Percentiles rank a stretch among this genome's conserved stretches.
These are phyloP conservation scores for Leptosomus discolor DNA, from an alignment of 2,113 vertebrate species.

Conservation along the genomic window DNA sequence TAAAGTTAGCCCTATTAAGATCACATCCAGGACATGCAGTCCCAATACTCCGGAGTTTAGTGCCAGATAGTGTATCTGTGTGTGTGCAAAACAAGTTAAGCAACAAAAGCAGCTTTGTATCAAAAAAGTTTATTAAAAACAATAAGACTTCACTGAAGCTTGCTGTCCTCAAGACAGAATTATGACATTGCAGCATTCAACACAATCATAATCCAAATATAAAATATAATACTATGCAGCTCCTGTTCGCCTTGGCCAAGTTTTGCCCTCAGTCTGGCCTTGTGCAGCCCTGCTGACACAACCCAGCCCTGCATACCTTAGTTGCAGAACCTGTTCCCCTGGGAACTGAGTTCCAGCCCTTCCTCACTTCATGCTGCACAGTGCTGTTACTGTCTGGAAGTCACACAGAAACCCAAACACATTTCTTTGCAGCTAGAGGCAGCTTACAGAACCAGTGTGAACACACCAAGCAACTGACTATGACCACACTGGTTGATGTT, in stretches of 20 bases:
- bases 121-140: constrained; percentile 81
- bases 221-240: constrained; percentile 20
- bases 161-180: constrained; percentile 67
- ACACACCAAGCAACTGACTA: not conserved
- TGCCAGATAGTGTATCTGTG: rapidly evolving
- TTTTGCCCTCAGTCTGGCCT: not conserved
- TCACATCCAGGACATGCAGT: not conserved
- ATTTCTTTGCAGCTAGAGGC: not conserved
- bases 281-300: not conserved
- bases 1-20: not conserved
- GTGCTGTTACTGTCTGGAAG: not conserved
- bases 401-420: not conserved
- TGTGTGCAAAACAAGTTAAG: not conserved
- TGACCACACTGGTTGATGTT: not conserved
- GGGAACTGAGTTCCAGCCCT: not conserved
- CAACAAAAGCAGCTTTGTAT: constrained; percentile 42
- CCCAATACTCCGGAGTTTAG: not conserved
- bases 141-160: constrained; percentile 68
- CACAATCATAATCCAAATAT: constrained; percentile 9
- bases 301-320: not conserved
- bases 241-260: not conserved
- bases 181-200: constrained; percentile 41
- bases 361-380: not conserved
- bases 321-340: constrained; percentile 10
- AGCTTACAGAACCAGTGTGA: not conserved